phyloP scores from a whole-genome alignment of 2,888 invertebrate genomes.

The Luffia ferchaultella region DNA sequence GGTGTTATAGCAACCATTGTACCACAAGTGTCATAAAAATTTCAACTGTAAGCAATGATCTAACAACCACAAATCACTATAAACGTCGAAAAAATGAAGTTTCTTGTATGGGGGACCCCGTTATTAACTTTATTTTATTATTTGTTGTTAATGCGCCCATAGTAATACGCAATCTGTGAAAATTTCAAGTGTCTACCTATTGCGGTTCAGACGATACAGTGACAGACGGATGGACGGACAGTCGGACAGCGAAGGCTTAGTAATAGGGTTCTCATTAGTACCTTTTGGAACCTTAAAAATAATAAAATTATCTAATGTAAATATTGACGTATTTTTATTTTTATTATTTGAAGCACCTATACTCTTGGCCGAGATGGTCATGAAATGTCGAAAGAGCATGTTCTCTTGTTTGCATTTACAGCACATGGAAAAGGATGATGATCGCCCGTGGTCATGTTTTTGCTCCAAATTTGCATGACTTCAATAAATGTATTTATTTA shows the following conservation, averaged over 20 bases:
- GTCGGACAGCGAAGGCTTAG: neutral
- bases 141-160: neutral
- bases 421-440: too few relatives aligned
- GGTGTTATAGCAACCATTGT: neutral
- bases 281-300: neutral
- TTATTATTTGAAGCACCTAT: too few relatives aligned
- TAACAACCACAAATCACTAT: too few relatives aligned
- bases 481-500: too few relatives aligned
- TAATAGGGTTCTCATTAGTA: neutral
- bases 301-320: neutral
- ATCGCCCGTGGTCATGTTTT: too few relatives aligned
- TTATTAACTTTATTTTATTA: neutral
- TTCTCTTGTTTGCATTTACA: too few relatives aligned
- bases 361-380: too few relatives aligned
- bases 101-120: too few relatives aligned
- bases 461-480: too few relatives aligned
- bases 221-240: neutral
- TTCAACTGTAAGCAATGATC: too few relatives aligned
- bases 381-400: too few relatives aligned
- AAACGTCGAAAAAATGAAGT: too few relatives aligned
- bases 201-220: neutral
- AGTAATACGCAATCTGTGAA: neutral
- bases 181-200: neutral
- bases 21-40: neutral
- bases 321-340: neutral